These are phyloP conservation scores for Cassiopea xamachana DNA, from an alignment of 30 jellyfish, hydroid and myxozoan species.

Conservation along the genomic window DNA sequence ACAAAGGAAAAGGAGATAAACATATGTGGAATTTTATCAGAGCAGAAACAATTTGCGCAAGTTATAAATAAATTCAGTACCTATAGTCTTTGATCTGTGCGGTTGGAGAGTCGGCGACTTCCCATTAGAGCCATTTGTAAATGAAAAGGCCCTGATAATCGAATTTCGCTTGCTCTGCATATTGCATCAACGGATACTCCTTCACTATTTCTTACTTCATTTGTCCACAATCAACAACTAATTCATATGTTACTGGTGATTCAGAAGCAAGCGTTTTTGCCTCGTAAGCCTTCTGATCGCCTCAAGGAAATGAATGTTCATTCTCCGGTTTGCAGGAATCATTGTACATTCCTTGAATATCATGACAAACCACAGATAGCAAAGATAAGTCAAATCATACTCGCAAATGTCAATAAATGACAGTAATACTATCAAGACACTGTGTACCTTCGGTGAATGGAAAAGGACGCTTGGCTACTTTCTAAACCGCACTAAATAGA, in stretches of 20 bases:
- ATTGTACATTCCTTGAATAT: not conserved
- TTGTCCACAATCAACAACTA: not conserved
- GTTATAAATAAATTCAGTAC: not conserved
- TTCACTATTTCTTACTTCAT: not conserved
- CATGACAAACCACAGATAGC: constrained; percentile 6
- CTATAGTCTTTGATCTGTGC: constrained; percentile 14
- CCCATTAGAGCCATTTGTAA: constrained; percentile 11
- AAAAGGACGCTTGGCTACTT: not conserved
- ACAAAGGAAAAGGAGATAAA: not conserved
- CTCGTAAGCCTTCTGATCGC: not conserved
- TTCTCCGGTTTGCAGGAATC: not conserved
- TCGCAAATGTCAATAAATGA: not conserved
- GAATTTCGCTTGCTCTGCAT: constrained; percentile 49
- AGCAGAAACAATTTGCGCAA: not conserved
- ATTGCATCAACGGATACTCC: not conserved
- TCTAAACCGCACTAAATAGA: not conserved
- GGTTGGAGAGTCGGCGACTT: not conserved
- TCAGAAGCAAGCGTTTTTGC: not conserved
- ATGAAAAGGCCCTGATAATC: constrained; percentile 28
- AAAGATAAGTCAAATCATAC: not conserved
- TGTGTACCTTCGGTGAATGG: not conserved
- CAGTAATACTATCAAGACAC: constrained; percentile 1
- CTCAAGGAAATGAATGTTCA: not conserved
- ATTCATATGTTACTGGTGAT: not conserved
- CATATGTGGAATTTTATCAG: not conserved